Evolutionary conservation across 2,888 invertebrate genomes (phyloP), one percentile per base, ranked within the genome.

Genomic region (Pheosia gnoma): DNA sequence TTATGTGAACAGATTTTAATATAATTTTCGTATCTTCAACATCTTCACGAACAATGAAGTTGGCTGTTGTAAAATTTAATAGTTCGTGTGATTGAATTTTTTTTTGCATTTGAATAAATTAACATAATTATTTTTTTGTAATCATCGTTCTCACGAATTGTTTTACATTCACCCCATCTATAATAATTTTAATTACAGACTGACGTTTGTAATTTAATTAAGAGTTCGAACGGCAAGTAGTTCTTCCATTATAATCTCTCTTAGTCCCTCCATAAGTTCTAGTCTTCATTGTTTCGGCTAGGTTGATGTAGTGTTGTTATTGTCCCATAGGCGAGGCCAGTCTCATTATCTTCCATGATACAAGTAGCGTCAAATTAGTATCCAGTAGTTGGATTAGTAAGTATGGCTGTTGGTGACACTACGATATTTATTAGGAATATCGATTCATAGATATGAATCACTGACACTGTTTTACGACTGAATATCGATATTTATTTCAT

Each of bases 211-310:
- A 47, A 5, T 5, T 47, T 47, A 5, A 47, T 8, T 54, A 62
- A 57, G 56, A 58, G 60, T 71, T 71, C 73, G 75, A 74, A 66
- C 77, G 77, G 75, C 72, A 56, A 59, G 72, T 75, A 75, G 71
- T 71, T 64, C 57, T 72, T 87, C 87, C 86, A 86, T 81, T 78
- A 81, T 54, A 81, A 72, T 84, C 82, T 82, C 82, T 83, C 84
- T 83, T 88, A 91, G 86, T 92, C 92, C 92, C 90, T 93, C 91
- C 92, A 91, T 74, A 79, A 69, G 80, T 85, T 82, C 79, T 89
- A 89, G 86, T 83, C 80, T 88, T 86, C 83, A 75, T 71, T 64
- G 64, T 63, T 63, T 77, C 74, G 5, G 45, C 69, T 70, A 63
- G 67, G 60, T 70, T 72, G 75, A 67, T 66, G 70, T 64, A 67